Conservation (phyloP, 2,888 invertebrate genomes). For the Stenichneumon culpator region DNA sequence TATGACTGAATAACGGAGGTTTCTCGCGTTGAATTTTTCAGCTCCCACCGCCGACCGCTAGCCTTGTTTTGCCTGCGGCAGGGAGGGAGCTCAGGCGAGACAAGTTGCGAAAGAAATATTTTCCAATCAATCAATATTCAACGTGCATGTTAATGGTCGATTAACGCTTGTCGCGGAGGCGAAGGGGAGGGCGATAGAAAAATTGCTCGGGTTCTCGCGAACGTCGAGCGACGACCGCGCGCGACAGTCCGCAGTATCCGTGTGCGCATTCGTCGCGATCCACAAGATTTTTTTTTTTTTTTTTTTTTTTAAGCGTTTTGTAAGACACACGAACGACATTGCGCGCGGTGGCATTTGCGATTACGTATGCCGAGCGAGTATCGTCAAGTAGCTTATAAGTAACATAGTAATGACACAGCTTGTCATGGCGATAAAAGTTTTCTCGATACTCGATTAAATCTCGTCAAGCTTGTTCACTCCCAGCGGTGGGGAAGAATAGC, state of each 20-base stretch:
- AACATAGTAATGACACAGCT: slow-evolving; percentile 82
- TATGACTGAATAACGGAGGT: background rate
- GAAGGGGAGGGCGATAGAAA: slow-evolving; percentile 9
- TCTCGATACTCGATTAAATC: slow-evolving; percentile 76
- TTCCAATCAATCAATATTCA: slow-evolving; percentile 79
- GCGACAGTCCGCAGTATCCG: slow-evolving; percentile 8
- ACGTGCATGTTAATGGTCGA: slow-evolving; percentile 79
- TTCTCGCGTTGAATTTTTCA: background rate
- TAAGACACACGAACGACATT: slow-evolving; percentile 71
- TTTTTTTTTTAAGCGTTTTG: slow-evolving; percentile 73
- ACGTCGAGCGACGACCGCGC: background rate
- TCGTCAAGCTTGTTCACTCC: slow-evolving; percentile 71
- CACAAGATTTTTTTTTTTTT: slow-evolving; percentile 73
- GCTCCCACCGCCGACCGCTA: background rate
- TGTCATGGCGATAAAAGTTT: slow-evolving; percentile 80
- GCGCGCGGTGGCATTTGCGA: slow-evolving; percentile 6
- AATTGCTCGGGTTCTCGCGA: slow-evolving; percentile 10
- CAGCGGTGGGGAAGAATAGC: background rate
- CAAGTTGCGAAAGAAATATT: slow-evolving; percentile 73
- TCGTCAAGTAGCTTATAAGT: slow-evolving; percentile 80
- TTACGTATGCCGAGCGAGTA: slow-evolving; percentile 69
- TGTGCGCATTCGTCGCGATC: slow-evolving; percentile 75
- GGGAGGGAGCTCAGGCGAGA: background rate
- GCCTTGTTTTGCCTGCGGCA: background rate
- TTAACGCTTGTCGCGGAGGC: slow-evolving; percentile 68